Conservation (phyloP, 2,888 invertebrate genomes). For the Drosophila robusta region DNA sequence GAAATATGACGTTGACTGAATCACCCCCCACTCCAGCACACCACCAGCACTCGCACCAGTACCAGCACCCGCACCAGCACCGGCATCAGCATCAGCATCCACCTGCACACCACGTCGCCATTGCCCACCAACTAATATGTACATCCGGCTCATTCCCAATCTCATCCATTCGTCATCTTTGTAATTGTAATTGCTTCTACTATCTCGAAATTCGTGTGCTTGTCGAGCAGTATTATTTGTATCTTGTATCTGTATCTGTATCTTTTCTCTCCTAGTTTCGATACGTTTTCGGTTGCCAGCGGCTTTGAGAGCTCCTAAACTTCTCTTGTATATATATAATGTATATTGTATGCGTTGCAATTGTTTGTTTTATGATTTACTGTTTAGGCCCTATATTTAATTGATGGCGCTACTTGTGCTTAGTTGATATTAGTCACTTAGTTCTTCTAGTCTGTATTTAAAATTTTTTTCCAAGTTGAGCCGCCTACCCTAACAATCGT, state of each 20-base stretch:
- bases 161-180: constrained; percentile 2
- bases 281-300: constrained; percentile 26
- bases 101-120: constrained; percentile 48
- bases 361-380: constrained; percentile 53
- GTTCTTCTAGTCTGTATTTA: constrained; percentile 79
- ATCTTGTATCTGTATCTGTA: constrained; percentile 26
- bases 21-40: constrained; percentile 9
- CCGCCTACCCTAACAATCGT: constrained; percentile 31
- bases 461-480: constrained; percentile 57
- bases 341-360: constrained; percentile 29
- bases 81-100: constrained; percentile 34
- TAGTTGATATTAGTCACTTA: constrained; percentile 77
- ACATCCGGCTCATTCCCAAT: constrained; percentile 26
- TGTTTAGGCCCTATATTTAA: constrained; percentile 52
- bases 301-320: constrained; percentile 26
- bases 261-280: constrained; percentile 10
- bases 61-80: constrained; percentile 5
- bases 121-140: constrained; percentile 57
- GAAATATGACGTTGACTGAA: constrained; percentile 86
- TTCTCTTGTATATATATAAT: constrained; percentile 48
- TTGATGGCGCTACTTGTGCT: constrained; percentile 72
- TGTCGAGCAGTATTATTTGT: constrained; percentile 77
- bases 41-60: constrained; percentile 26
- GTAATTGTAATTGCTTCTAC: constrained; percentile 5
- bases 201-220: constrained; percentile 65